Conservation (phyloP, 2,888 invertebrate genomes). For the Tetranychus piercei region DNA sequence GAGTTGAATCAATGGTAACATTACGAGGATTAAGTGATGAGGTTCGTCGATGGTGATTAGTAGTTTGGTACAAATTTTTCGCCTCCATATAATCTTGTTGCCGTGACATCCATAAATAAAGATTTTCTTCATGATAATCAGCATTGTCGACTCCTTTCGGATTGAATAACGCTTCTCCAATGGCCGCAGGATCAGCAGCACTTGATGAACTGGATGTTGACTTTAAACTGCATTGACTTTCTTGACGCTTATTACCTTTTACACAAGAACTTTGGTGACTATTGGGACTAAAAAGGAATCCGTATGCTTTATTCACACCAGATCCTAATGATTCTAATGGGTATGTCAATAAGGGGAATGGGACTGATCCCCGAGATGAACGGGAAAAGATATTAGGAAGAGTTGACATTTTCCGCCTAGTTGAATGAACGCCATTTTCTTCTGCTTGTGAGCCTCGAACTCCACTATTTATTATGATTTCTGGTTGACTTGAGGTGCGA, state of each 20-base stretch:
- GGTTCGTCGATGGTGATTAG: constrained; percentile 28
- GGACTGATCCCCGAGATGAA: constrained; percentile 54
- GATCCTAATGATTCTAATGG: constrained; percentile 26
- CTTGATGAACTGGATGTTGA: constrained; percentile 29
- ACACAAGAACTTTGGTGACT: constrained; percentile 23
- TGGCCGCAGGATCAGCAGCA: constrained; percentile 26
- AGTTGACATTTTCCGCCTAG: background rate
- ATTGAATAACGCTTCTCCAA: constrained; percentile 24
- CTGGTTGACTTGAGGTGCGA: constrained; percentile 1
- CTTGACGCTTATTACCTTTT: constrained; percentile 28
- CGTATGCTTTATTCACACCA: constrained; percentile 23
- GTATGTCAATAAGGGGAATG: constrained; percentile 47
- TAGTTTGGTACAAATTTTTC: constrained; percentile 29
- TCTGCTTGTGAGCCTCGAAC: background rate
- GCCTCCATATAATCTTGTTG: constrained; percentile 48
- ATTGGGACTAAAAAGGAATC: constrained; percentile 24
- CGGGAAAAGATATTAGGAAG: constrained; percentile 37
- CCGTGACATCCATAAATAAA: constrained; percentile 91
- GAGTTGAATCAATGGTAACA: constrained; percentile 10
- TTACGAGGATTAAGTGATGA: constrained; percentile 13
- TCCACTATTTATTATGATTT: background rate
- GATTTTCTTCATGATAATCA: constrained; percentile 47
- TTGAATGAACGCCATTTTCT: background rate
- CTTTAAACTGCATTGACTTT: constrained; percentile 32
- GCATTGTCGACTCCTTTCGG: constrained; percentile 20